Evolutionary conservation across 2,113 vertebrate genomes (phyloP), one percentile per base, ranked within the genome.

Genomic region (Irena cyanogastra): DNA sequence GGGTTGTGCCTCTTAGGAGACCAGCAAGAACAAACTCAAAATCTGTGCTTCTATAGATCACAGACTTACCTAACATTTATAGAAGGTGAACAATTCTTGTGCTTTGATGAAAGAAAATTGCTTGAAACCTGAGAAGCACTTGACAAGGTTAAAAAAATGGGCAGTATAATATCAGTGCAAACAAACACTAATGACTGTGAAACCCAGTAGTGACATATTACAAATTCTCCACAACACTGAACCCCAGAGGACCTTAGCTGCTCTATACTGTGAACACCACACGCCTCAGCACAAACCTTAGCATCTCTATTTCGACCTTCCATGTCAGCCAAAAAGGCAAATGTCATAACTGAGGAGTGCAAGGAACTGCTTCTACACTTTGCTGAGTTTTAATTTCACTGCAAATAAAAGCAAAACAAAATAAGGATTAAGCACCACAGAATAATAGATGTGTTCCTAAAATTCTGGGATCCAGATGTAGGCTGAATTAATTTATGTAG

Each of bases 311-410:
- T 90, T 96, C 90, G 74, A 49, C 78, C 56, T 91, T 64, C 60
- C 24, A 10, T 78, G 64, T 89, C 68, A 75, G 64, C 31, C 71
- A 65, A 83, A 95, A 94, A 91, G 47, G 47, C 76, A 70, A 91
- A 80, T 64, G 56, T 33, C 83, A 70, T 44, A 91, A 59, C 13
- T 53, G 35, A 49, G 39, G 37, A 80, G 63, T 33, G 33, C 37
- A 64, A 94, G 50, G 63, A 92, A 53, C 72, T 92, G 47, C 49
- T 90, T 72, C 60, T 45, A 68, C 57, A 82, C 35, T 30, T 44
- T 86, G 39, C 49, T 92, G 79, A 80, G 63, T 81, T 94, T 94
- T 85, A 92, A 88, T 83, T 90, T 90, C 59, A 59, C 39, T 90
- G 21, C 42, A 81, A 81, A 91, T 35, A 53, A 78, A 89, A 90